These are phyloP conservation scores for Austrolebias charrua DNA, from an alignment of 2,797 vertebrate genomes.

Conservation along the genomic window DNA sequence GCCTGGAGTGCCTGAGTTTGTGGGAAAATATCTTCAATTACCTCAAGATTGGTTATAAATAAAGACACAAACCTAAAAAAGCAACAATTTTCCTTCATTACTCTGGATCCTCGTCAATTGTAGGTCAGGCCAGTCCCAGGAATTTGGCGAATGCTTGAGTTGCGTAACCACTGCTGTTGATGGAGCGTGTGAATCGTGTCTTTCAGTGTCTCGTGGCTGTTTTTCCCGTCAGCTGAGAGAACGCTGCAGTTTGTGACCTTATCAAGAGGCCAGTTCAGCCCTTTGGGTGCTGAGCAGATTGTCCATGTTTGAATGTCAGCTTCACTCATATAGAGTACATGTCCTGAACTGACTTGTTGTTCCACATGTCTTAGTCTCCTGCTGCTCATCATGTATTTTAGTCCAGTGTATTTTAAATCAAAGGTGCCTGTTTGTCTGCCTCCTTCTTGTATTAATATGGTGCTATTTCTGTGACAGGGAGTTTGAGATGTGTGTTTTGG, in stretches of 20 bases:
- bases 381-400: slow-evolving; percentile 7
- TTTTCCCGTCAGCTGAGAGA: slow-evolving; percentile 68
- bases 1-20: slow-evolving; percentile 6
- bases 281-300: slow-evolving; percentile 10
- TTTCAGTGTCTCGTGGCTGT: slow-evolving; percentile 39
- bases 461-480: slow-evolving; percentile 16
- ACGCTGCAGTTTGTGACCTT: slow-evolving; percentile 46
- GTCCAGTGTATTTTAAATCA: background rate
- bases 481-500: slow-evolving; percentile 21
- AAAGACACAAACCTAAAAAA: slow-evolving; percentile 1
- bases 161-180: slow-evolving; percentile 51
- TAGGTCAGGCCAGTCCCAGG: slow-evolving; percentile 25
- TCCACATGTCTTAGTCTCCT: background rate
- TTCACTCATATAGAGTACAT: slow-evolving; percentile 1
- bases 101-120: slow-evolving; percentile 15
- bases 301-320: slow-evolving; percentile 17
- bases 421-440: background rate
- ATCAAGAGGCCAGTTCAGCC: slow-evolving; percentile 18
- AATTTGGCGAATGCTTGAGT: slow-evolving; percentile 50
- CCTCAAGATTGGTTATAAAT: background rate
- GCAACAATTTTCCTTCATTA: slow-evolving; percentile 2
- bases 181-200: slow-evolving; percentile 67
- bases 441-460: slow-evolving; percentile 4
- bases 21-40: background rate
- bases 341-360: background rate